Base-by-base conservation (phyloP, 2,113 vertebrate genomes). In the Drymodes brunneopygia region DNA sequence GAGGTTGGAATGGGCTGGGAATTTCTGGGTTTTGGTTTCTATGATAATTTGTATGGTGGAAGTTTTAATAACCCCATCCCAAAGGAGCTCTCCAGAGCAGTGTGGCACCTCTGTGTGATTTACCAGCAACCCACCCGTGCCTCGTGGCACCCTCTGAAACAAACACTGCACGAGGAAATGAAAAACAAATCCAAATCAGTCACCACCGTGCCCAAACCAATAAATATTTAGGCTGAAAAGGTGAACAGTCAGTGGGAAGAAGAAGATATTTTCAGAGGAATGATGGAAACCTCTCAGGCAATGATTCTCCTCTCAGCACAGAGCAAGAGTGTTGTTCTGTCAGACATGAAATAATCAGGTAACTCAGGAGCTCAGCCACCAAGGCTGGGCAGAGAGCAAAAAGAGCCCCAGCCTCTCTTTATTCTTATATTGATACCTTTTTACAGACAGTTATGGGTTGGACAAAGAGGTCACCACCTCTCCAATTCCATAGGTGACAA, bases 31-130 rank as follows among this genome's bases (percentile, higher is more conserved):
- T 61, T 92, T 72, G 72, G 96, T 94, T 86, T 77, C 97, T 88
- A 78, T 93, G 94, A 93, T 69, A 70, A 97, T 97, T 94, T 96
- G 91, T 93, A 95, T 80, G 95, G 91, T 95, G 84, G 81, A 56
- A 67, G 50, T 93, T 94, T 95, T 95, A 97, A 97, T 96, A 95
- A 96, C 89, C 90, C 94, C 95, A 94, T 97, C 90, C 86, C 88
- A 94, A 94, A 62, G 54, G n/a, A 15, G 83, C 92, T 50, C 90
- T 95, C 72, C 29, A 23, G 69, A 91, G 82, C 90, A 85, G 50
- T 25, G 85, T 65, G 79, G 90, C 78, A 66, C 86, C 72, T 81
- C 70, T 11, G 23, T 45, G 47, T 95, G 66, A 95, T 94, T 95
- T 82, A 95, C 72, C 58, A 78, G 77, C 56, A 72, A 94, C 47